These are phyloP conservation scores for Gambelia wislizenii DNA, from an alignment of 2,797 vertebrate species.

Conservation along the genomic window DNA sequence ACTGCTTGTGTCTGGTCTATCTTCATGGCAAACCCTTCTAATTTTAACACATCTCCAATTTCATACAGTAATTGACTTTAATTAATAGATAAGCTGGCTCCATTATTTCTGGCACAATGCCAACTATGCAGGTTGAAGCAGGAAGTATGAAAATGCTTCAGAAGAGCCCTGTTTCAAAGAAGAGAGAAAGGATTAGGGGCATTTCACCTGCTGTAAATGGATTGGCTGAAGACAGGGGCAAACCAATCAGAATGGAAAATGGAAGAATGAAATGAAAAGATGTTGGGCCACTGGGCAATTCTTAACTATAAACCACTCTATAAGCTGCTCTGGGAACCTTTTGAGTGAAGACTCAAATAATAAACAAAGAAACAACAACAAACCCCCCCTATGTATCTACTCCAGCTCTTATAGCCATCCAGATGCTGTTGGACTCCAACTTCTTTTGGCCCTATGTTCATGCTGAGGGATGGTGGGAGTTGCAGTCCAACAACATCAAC, in stretches of 20 bases:
- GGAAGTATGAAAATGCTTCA: constrained; percentile 50
- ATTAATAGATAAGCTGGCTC: constrained; percentile 69
- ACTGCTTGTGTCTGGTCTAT: constrained; percentile 52
- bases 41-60: constrained; percentile 62
- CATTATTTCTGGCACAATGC: constrained; percentile 54
- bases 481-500: neutral
- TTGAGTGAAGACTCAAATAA: too few relatives aligned
- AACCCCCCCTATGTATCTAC: too few relatives aligned
- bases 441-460: neutral
- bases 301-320: neutral
- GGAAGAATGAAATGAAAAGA: neutral
- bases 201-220: constrained; percentile 20
- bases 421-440: neutral
- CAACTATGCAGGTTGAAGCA: neutral
- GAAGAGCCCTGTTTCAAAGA: constrained; percentile 51
- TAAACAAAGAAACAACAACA: too few relatives aligned
- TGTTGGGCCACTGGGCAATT: neutral
- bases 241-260: neutral
- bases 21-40: constrained; percentile 41
- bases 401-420: neutral
- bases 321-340: neutral
- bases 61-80: constrained; percentile 71
- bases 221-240: constrained; percentile 22
- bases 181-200: constrained; percentile 31
- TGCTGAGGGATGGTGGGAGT: neutral